These are phyloP conservation scores for Tinea semifulvella DNA, from an alignment of 2,888 invertebrate genomes.

Conservation along the genomic window DNA sequence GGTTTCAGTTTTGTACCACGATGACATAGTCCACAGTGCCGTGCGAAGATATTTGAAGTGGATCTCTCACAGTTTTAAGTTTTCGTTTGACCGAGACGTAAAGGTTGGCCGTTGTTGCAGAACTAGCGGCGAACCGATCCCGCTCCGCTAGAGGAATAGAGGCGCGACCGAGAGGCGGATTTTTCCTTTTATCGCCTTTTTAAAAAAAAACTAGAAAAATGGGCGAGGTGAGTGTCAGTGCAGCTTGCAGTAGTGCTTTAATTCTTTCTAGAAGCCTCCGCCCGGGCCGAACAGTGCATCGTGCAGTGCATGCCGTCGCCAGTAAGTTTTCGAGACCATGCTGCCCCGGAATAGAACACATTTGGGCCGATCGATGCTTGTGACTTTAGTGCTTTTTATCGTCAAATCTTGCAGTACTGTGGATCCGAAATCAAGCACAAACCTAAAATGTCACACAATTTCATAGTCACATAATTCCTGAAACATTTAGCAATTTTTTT, in stretches of 20 bases:
- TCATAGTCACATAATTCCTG: neutral
- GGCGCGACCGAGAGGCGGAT: slow-evolving; percentile 59
- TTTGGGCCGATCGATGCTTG: slow-evolving; percentile 20
- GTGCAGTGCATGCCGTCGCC: slow-evolving; percentile 40
- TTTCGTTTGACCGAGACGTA: slow-evolving; percentile 57
- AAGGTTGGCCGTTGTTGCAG: slow-evolving; percentile 60
- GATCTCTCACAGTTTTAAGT: slow-evolving; percentile 62
- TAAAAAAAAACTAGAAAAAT: slow-evolving; percentile 62
- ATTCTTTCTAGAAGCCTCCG: slow-evolving; percentile 19
- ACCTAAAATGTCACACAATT: neutral
- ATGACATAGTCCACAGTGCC: slow-evolving; percentile 63
- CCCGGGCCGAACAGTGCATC: slow-evolving; percentile 19
- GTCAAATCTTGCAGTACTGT: slow-evolving; percentile 1
- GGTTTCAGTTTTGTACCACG: slow-evolving; percentile 60
- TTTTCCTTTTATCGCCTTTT: slow-evolving; percentile 58
- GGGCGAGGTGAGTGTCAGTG: slow-evolving; percentile 65
- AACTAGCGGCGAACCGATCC: slow-evolving; percentile 58
- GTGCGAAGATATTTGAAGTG: slow-evolving; percentile 52
- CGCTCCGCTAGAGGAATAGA: slow-evolving; percentile 56
- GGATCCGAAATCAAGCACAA: no score
- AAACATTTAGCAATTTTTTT: neutral
- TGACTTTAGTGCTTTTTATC: slow-evolving; percentile 5
- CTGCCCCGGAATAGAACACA: slow-evolving; percentile 18
- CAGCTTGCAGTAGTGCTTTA: slow-evolving; percentile 56
- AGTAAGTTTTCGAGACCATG: slow-evolving; percentile 32